Base-by-base conservation (phyloP, 1,140 invertebrate genomes). In the Hypothenemus hampei region DNA sequence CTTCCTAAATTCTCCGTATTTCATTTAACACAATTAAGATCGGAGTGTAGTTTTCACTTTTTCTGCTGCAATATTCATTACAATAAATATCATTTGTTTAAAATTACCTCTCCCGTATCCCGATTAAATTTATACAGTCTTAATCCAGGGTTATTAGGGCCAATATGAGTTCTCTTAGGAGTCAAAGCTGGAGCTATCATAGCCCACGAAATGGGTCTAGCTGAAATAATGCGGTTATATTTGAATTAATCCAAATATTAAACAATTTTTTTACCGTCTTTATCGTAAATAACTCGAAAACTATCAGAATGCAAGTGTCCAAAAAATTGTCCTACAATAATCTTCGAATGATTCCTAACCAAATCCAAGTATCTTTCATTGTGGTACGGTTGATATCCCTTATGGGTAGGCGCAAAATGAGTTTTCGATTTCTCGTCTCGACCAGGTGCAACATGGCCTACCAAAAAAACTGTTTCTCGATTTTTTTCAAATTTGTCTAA, bases 271-370 rank as follows among this genome's bases (percentile, higher is more conserved):
- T 70, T 75, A 87, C 81, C 80, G 66, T 77, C 77, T 54, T 85
- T 82, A 69, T 82, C 83, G 73, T 90, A 91, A 65, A 91, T 83
- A 35, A 93, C 77, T 6, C 89, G 77, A 68, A 95, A 95, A 1
- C 89, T 88, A 70, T 95, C 92, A 10, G 87, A 89, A 72, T 96
- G 93, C 55, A 89, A 79, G 68, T 95, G 91, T 3, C 91, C 92
- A 65, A 93, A 95, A 73, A 95, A 93, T 72, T 95, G 92, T 21
- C 89, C 91, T 7, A 85, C 82, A 53, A 95, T 94, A 46, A 90
- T 86, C 46, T 80, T 73, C 6, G 86, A 78, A 68, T 87, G 87
- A 52, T 81, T 80, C 5, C 83, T 76, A 1, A 94, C 80, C 50
- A 86, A 70, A 39, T 83, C 74, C 15, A 93, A 65, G 68, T 91